A percentile compares a stretch with the other conserved stretches of the same genome.
These are phyloP conservation scores for Colossoma macropomum DNA, from an alignment of 2,113 vertebrate species.

Conservation along the genomic window DNA sequence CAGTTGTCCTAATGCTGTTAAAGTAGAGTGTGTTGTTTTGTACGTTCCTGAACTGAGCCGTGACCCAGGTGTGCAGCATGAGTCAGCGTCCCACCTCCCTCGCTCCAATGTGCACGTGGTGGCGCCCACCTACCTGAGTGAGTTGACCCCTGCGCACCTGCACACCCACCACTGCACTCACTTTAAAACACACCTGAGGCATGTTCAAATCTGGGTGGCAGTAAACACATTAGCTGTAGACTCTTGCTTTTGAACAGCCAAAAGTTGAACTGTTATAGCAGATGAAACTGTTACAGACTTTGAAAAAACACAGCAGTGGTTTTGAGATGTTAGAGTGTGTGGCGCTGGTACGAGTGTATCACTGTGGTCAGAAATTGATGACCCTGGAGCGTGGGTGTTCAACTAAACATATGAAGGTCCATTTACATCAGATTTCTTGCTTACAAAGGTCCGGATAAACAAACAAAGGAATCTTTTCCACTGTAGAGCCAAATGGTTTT, in stretches of 20 bases:
- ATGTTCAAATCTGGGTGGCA: background rate
- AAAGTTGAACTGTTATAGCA: background rate
- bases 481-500: too few species aligned
- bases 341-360: too few species aligned
- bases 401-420: too few species aligned
- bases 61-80: conserved; percentile 64
- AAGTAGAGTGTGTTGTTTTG: conserved; percentile 14
- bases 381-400: too few species aligned
- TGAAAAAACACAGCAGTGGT: background rate
- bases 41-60: conserved; percentile 7
- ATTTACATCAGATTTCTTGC: too few species aligned
- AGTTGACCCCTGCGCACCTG: background rate
- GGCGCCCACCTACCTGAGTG: conserved; percentile 71
- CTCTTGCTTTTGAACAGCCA: background rate
- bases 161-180: conserved; percentile 3
- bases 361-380: too few species aligned
- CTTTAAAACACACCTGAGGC: conserved; percentile 9
- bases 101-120: conserved; percentile 65
- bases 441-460: too few species aligned
- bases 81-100: conserved; percentile 65
- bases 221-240: background rate
- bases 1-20: background rate
- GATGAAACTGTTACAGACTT: background rate
- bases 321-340: background rate
- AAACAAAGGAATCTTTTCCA: too few species aligned